Conservation (phyloP, 2,113 vertebrate genomes). For the Morphnarchus princeps region DNA sequence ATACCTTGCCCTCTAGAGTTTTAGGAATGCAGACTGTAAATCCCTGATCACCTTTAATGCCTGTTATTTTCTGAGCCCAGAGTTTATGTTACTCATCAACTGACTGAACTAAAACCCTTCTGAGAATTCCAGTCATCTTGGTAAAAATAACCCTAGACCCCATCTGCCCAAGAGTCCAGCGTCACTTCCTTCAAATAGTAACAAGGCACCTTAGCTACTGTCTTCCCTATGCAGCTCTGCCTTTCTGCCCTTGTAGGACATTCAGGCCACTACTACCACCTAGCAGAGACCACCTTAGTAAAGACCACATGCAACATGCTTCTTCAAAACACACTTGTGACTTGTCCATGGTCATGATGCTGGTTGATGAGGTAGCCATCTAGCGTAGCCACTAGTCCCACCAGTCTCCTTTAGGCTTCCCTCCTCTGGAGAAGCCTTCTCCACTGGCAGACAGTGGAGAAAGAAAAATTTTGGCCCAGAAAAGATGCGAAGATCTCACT, state of each 20-base stretch:
- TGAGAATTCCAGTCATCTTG: background rate
- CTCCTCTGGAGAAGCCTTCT: background rate
- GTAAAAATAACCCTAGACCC: background rate
- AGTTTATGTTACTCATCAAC: background rate
- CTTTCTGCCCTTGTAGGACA: background rate
- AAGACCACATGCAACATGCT: background rate
- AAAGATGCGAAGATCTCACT: background rate
- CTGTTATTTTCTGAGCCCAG: constrained; percentile 5
- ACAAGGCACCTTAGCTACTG: background rate
- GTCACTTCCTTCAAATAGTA: background rate
- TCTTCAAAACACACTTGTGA: background rate
- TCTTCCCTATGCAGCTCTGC: background rate
- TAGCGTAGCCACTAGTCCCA: background rate
- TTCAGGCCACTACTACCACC: background rate
- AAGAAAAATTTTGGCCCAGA: background rate
- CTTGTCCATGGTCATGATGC: background rate
- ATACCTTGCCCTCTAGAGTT: constrained; percentile 22
- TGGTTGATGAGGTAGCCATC: background rate
- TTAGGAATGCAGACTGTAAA: constrained; percentile 48
- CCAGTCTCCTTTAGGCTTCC: background rate
- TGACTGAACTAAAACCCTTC: background rate
- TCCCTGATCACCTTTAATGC: background rate
- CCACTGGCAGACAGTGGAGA: background rate
- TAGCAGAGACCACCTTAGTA: background rate
- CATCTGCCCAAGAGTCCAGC: background rate